Conservation (phyloP, 2,113 vertebrate species). For the Macheiramphus alcinus region DNA sequence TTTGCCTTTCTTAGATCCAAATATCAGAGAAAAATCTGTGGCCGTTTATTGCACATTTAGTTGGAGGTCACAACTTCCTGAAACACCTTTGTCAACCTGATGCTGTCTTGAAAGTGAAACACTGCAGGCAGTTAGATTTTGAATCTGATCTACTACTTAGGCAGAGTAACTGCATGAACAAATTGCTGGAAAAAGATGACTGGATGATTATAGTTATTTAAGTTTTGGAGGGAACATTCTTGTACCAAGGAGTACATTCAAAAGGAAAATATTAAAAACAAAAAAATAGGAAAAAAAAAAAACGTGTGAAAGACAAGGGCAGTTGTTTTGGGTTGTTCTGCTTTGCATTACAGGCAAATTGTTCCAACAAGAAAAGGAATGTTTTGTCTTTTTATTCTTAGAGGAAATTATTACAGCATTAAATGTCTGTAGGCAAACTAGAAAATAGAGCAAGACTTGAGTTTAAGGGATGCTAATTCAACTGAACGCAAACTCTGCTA, state of each 20-base stretch:
- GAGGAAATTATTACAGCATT: background rate
- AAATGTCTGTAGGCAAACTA: background rate
- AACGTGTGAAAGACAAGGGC: background rate
- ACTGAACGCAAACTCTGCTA: background rate
- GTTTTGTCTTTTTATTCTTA: background rate
- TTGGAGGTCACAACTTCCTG: background rate
- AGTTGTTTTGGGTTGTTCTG: background rate
- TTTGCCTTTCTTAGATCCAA: background rate
- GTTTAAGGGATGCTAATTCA: conserved; percentile 4
- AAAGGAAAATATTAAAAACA: background rate
- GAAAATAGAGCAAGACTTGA: conserved; percentile 7
- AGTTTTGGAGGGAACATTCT: background rate
- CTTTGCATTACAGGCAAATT: background rate
- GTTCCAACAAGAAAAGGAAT: background rate
- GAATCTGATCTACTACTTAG: background rate
- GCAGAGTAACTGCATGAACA: background rate
- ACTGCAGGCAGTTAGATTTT: background rate
- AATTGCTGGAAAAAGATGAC: background rate
- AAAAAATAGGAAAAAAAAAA: background rate
- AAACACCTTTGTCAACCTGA: background rate
- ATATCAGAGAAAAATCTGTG: background rate
- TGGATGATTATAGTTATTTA: background rate
- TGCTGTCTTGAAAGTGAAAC: background rate
- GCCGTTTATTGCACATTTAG: background rate
- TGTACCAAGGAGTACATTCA: background rate